A percentile compares a stretch with the other conserved stretches of the same genome.
Evolutionary conservation across 1,140 invertebrate genomes (phyloP).

Genomic region (Theocolax elegans): DNA sequence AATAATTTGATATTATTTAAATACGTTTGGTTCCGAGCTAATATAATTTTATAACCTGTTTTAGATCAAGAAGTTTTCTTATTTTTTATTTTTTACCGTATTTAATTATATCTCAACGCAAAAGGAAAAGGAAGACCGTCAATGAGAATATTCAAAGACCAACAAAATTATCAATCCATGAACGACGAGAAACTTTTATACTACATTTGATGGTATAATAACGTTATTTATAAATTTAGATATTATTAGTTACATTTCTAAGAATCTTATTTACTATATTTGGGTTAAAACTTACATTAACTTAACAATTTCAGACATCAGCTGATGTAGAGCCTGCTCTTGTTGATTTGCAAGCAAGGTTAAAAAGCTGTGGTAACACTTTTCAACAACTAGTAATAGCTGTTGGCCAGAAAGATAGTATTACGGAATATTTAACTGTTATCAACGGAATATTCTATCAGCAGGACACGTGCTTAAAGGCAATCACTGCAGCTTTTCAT

Average conservation of each 20-base stretch:
- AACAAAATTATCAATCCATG: background rate
- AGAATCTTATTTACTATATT: background rate
- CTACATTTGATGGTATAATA: background rate
- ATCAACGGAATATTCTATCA: slow-evolving; percentile 6
- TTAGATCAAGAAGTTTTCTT: no score
- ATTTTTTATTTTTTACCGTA: no score
- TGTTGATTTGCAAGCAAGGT: background rate
- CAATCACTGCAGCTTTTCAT: slow-evolving; percentile 4
- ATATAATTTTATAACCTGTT: no score
- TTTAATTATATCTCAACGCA: background rate
- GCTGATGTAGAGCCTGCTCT: background rate
- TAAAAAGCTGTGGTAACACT: background rate
- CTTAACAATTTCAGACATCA: no score
- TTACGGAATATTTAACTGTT: background rate
- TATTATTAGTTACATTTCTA: background rate
- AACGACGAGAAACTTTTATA: background rate
- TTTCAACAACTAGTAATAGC: slow-evolving; percentile 18
- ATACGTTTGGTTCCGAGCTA: no score
- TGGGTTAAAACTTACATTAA: no score
- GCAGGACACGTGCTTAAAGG: background rate
- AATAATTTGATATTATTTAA: no score
- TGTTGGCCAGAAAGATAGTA: background rate
- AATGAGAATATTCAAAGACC: background rate
- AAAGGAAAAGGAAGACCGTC: background rate
- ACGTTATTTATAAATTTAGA: background rate